Base-by-base conservation (phyloP, 2,888 invertebrate species). In the Spodoptera littoralis region DNA sequence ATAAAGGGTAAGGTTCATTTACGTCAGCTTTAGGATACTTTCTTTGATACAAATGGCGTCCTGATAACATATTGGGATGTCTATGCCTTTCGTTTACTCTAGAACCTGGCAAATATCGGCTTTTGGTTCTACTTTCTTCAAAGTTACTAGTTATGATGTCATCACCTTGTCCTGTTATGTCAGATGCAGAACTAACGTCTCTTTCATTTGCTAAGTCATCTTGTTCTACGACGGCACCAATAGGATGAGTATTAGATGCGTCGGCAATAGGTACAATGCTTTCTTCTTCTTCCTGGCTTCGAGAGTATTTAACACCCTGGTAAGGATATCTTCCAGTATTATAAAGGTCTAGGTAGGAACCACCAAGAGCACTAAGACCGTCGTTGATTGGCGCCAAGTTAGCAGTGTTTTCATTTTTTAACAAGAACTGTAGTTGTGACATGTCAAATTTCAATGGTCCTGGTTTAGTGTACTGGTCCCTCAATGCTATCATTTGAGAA, bases 221-320 rank as follows among this genome's bases (percentile, higher is more conserved):
- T 85, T 92, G 90, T 74, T 95, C 95, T 56, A 94, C 87, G 0
- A 95, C 95, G 36, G 95, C 93, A 27, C 95, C 95, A 61, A 95
- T 95, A 1, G 93, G 93, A 73, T 94, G 93, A 50, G 81, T 92
- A 67, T 82, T 92, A 1, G 93, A 91, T 30, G 92, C 86, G 49
- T 92, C 94, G 52, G 92, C 90, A 60, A 94, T 92, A 0, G 93
- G 94, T 70, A 93, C 79, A 56, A 89, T 87, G 55, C 87, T 91
- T 81, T 93, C 93, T 76, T 93, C 92, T 76, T 93, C 94, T 80
- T 94, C 94, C 83, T 94, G 93, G 79, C 94, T 94, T 49, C 94
- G 86, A 24, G 94, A 94, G 81, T 94, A 94, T 80, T 94, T 94
- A 4, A 90, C 87, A 22, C 92, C 92, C 78, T 92, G 93, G 69